phyloP scores from a whole-genome alignment of 2,113 vertebrate species.

The Nyctereutes procyonoides region DNA sequence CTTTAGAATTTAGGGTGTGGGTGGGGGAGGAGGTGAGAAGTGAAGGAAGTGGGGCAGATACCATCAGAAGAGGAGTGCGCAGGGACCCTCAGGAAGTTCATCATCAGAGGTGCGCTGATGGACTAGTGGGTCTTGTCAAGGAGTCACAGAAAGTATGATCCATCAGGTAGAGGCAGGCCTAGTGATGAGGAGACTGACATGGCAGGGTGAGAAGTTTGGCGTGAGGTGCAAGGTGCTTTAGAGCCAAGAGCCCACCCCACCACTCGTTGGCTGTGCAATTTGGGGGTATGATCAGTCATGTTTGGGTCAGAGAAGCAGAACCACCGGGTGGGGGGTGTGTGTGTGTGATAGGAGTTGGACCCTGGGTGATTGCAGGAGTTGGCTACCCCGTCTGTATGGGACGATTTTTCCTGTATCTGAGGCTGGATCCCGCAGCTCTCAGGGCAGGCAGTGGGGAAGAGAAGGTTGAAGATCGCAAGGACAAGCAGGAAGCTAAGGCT shows the following conservation, averaged over 20 bases:
- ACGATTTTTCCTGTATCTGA: neutral
- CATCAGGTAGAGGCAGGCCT: neutral
- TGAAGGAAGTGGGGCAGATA: neutral
- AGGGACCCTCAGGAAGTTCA: neutral
- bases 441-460: neutral
- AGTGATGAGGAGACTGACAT: fast-evolving
- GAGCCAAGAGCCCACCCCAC: neutral
- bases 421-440: neutral
- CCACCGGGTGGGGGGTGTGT: neutral
- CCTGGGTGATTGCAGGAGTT: fast-evolving
- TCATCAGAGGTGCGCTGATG: neutral
- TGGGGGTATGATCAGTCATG: neutral
- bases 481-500: neutral
- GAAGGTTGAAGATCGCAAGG: neutral
- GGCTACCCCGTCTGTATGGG: neutral
- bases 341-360: too few relatives aligned
- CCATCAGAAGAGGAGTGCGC: fast-evolving
- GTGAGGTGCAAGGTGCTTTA: neutral
- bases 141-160: fast-evolving
- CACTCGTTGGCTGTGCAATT: fast-evolving
- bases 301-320: neutral
- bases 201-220: neutral
- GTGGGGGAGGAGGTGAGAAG: neutral
- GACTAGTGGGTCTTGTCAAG: neutral
- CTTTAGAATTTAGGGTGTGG: neutral